Evolutionary conservation across 1,140 invertebrate genomes (phyloP), one percentile per base, ranked within the genome.

Genomic region (Achatina immaculata): DNA sequence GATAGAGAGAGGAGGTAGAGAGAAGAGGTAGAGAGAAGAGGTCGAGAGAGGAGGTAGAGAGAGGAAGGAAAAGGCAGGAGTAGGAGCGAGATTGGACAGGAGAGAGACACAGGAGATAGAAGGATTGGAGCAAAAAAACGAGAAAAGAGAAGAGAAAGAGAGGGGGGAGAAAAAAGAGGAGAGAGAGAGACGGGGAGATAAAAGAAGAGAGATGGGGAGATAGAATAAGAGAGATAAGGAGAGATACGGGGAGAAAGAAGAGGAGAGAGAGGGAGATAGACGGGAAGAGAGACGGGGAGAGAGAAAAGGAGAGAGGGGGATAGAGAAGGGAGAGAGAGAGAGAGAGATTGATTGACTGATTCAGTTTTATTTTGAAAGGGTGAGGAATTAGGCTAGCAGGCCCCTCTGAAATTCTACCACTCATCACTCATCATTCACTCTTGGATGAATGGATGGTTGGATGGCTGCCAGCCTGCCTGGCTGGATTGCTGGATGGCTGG

Each of bases 171-270:
- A 48, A 48, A 40, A 34, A 14, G 40, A 45, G 14, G 71, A 42
- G 71, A 28, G 71, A 73, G 71, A 21, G 31, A 14, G 71, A 48
- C 9, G 43, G 40, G 43, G 43, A 73, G 71, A 73, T 16, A 66
- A 28, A 66, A 73, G 28, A 40, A 73, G 38, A 43, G 71, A 73
- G 40, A 43, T 38, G 43, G 38, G 43, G 71, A 43, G 38, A 73
- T 11, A 73, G n/a, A 43, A 4, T 34, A 14, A 68, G 66, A 68
- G 31, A 68, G 16, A 36, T 6, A 68, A 31, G 36, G 38, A 68
- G 66, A 68, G 11, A 36, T 6, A 68, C 19, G 36, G 31, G 36
- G 14, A 68, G 7, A 68, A 4, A 68, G 38, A 73, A 19, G n/a
- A 40, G 43, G 40, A 43, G 71, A 73, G 71, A 43, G 38, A 73